Evolutionary conservation across 2,113 vertebrate genomes (phyloP).

Genomic region (Leptosomus discolor): DNA sequence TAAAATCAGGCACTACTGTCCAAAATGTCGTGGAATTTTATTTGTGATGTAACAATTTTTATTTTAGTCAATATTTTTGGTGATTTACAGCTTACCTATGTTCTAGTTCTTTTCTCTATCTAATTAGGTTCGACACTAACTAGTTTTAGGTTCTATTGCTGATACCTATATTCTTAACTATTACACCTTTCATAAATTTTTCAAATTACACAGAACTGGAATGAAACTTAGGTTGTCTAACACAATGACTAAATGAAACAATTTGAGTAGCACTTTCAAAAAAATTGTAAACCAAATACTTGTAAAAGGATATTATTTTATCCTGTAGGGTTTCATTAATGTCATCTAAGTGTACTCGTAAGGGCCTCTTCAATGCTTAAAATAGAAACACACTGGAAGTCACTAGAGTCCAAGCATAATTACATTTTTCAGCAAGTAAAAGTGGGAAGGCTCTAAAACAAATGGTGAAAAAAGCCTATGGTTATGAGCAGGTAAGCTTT

Average conservation of each 20-base stretch:
- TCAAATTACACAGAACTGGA: background rate
- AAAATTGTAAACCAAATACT: background rate
- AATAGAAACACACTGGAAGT: background rate
- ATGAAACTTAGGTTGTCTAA: background rate
- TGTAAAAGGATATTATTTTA: background rate
- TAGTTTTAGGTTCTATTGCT: background rate
- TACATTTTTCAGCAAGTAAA: background rate
- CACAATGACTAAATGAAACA: background rate
- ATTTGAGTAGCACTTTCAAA: background rate
- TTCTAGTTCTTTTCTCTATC: background rate
- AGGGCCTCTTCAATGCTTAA: background rate
- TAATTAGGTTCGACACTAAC: background rate
- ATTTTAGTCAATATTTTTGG: background rate
- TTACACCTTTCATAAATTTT: background rate
- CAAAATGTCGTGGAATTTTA: background rate
- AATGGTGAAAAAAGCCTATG: background rate
- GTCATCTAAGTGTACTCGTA: background rate
- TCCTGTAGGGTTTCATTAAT: background rate
- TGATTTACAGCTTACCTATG: background rate
- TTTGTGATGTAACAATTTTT: background rate
- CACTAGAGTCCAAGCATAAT: background rate
- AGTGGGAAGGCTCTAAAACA: background rate
- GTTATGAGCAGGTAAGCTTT: background rate
- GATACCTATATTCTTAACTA: background rate
- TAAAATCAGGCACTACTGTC: background rate